Evolutionary conservation across 2,797 vertebrate genomes (phyloP), one percentile per base, ranked within the genome.

Genomic region (Phataginus tricuspis): DNA sequence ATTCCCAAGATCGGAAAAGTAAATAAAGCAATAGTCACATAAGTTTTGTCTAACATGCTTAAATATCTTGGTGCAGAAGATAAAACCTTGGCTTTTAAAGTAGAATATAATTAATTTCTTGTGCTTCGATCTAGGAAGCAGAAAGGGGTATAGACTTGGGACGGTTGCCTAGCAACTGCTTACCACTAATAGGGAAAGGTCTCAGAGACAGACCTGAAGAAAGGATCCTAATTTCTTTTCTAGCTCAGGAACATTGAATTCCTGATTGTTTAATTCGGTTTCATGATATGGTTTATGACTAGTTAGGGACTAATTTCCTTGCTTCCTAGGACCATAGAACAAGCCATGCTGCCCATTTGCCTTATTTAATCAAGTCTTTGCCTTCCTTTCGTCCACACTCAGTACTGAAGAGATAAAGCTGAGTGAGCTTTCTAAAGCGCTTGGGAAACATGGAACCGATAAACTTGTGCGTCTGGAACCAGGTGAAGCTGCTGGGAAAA

Each of bases 111-210:
- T 90, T 95, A 2, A 34, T 45, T 92, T 97, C 93, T 72, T 74
- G 83, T 45, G 64, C 31, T 88, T 66, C 9, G 12, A 31, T 42
- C 13, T 18, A 92, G 39, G 39, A 72, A 61, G 25, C 21, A 87
- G 12, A 29, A 45, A 42, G 12, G 19, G 27, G 0, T 25, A 77
- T 34, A 64, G 29, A 69, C 71, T 91, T 82, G 37, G 68, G 18
- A 80, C 49, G 29, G 57, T 69, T 96, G 75, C 86, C 87, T 89
- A 93, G 86, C 51, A 93, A 94, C 83, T 66, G 29, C 57, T 96
- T 69, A 91, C 4, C 21, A 69, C 63, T 86, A 61, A 79, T 34
- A 74, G 19, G 27, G 16, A 83, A 91, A 55, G 39, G 39, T 89
- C 69, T 93, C 63, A 27, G 49, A 95, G 49, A 69, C 25, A 86